Evolutionary conservation across 2,113 vertebrate genomes (phyloP).

Genomic region (Cyprinodon variegatus): DNA sequence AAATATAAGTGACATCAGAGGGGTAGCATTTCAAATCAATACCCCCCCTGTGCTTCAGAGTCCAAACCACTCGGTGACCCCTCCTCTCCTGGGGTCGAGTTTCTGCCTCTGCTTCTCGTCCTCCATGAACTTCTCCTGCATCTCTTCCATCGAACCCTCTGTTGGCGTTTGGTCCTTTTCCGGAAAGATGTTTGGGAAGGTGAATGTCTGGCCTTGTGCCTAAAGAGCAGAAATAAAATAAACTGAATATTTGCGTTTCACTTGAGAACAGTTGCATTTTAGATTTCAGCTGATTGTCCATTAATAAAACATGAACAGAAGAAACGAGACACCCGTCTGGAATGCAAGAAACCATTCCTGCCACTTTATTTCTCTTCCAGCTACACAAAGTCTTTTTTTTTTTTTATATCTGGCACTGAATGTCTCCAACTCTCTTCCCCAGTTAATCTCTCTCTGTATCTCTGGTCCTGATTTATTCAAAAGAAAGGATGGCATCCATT

Average conservation of each 20-base stretch:
- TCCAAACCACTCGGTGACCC: conserved; percentile 90
- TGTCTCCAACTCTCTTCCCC: conserved; percentile 59
- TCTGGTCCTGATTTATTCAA: conserved; percentile 78
- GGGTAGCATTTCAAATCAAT: conserved; percentile 41
- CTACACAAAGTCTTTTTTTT: conserved; percentile 44
- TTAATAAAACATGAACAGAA: neutral
- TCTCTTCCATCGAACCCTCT: conserved; percentile 75
- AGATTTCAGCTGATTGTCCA: neutral
- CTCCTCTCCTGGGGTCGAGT: conserved; percentile 86
- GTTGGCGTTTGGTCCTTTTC: conserved; percentile 67
- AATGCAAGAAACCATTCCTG: conserved; percentile 46
- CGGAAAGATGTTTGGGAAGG: conserved; percentile 92
- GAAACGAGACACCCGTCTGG: conserved; percentile 28
- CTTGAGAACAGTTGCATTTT: neutral
- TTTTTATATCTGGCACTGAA: conserved; percentile 49
- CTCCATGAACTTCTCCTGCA: conserved; percentile 81
- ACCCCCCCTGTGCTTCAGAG: conserved; percentile 75
- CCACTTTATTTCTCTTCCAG: conserved; percentile 35
- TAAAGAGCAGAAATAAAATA: conserved; percentile 52
- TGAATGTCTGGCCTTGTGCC: conserved; percentile 90
- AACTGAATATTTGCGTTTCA: neutral
- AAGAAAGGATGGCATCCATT: conserved; percentile 75
- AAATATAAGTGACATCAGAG: conserved; percentile 62
- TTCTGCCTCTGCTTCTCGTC: conserved; percentile 81
- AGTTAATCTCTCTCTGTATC: conserved; percentile 69